These are phyloP conservation scores for Trididemnum miniatum DNA, from an alignment of 23 tunicate species.

Conservation along the genomic window DNA sequence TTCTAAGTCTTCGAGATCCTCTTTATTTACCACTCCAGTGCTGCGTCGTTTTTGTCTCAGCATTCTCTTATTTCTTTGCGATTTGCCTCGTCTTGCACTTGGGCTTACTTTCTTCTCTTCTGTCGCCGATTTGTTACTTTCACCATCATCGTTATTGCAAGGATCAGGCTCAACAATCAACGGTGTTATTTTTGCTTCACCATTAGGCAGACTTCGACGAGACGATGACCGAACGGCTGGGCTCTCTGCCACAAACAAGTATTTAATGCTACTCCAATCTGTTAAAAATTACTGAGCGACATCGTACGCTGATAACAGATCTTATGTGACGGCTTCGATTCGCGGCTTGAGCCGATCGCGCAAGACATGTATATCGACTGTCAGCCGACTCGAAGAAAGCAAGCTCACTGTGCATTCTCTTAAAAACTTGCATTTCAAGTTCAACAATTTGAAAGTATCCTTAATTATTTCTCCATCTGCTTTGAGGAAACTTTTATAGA, in stretches of 20 bases:
- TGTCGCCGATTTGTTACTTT: neutral
- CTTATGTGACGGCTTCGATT: no score
- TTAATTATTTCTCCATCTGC: no score
- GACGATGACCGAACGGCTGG: neutral
- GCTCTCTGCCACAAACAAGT: neutral
- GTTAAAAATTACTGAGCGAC: no score
- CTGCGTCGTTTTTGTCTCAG: constrained; percentile 87
- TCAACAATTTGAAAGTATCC: no score
- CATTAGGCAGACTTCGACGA: constrained; percentile 11
- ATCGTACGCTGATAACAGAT: no score
- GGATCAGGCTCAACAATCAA: neutral
- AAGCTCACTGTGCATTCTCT: no score
- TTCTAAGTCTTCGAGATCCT: constrained; percentile 56
- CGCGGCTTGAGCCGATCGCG: no score
- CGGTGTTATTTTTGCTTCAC: constrained; percentile 3
- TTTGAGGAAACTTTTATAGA: no score
- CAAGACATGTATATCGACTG: no score
- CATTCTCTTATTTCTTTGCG: constrained; percentile 78
- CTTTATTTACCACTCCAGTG: constrained; percentile 78
- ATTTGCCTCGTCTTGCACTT: constrained; percentile 66
- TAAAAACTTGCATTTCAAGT: no score
- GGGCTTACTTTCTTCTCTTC: constrained; percentile 58
- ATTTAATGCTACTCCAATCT: no score
- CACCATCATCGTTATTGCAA: neutral
- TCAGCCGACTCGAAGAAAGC: no score